Base-by-base conservation (phyloP, 2,797 vertebrate genomes). In the Enteromius argenteus region DNA sequence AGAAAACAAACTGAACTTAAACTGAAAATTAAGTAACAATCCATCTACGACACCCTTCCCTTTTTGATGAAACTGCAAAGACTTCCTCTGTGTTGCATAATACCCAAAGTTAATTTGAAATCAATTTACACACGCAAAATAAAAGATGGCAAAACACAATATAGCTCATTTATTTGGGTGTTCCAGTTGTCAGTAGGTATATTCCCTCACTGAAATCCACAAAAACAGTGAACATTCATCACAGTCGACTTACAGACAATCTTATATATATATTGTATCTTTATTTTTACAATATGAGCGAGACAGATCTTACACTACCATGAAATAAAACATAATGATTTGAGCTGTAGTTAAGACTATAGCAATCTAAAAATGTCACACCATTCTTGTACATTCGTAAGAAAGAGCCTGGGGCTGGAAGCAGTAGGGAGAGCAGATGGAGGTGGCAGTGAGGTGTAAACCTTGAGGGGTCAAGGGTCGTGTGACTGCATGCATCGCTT, bases 151-250 rank as follows among this genome's bases (percentile, higher is more conserved):
- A 60, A n/a, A 53, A 66, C 39, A 32, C 60, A 68, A 35, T 72
- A 72, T 15, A 81, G 27, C 71, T 17, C n/a, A 64, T 87, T 88
- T 88, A 87, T 87, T 88, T 81, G 80, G 80, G 78, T 72, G 66
- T 60, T 85, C 37, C 76, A 83, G 71, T 85, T 23, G 9, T 77
- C 69, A 67, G 53, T 17, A 76, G 75, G 67, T 75, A 77, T 7
- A 17, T 37, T 75, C 32, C 49, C 79, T 79, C 67, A 53, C n/a
- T 27, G 44, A 85, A 75, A 74, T 69, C 4, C 74, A 75, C 73
- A 79, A 53, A 84, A 10, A 53, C 14, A 60, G 19, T 44, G 68
- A 44, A 85, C 56, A 60, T 68, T 81, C 76, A 69, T 49, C 76
- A 79, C 58, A 64, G 75, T 30, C 27, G 7, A 77, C n/a, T 60